Base-by-base conservation (phyloP, 2,888 invertebrate species). In the Xestia ashworthii region DNA sequence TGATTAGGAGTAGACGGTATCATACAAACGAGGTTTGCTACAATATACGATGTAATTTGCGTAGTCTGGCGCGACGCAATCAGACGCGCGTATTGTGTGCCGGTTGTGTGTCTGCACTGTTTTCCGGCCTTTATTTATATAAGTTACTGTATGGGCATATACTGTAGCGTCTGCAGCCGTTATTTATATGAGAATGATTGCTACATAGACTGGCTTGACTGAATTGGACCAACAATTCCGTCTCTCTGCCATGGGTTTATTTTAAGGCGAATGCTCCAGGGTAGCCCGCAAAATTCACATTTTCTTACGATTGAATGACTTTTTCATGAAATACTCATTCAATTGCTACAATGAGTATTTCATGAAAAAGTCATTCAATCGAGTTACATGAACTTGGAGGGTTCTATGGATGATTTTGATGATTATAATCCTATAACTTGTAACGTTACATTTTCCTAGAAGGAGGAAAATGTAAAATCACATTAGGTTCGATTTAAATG, bases 41-140 rank as follows among this genome's bases (percentile, higher is more conserved):
- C 88, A 90, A 92, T 89, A 88, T 88, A 91, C 87, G 89, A 89
- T 88, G 91, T 93, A 93, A 94, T 95, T 94, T 94, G 88, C 91
- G 90, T 89, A 92, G 88, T 88, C 88, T 85, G 95, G 91, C 95
- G 94, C 94, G 95, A 86, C 95, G 95, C 95, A 96, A 96, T 96
- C 96, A 95, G 92, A 72, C 87, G 83, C 84, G 85, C 79, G 88
- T 92, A 94, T 94, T 95, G 93, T 95, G 88, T 74, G 74, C 78
- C 74, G 62, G 72, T 66, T 74, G 81, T 72, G 79, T 79, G 74
- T 85, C 81, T 83, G 78, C 77, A 76, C 67, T 80, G 79, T 87
- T 82, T 78, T 72, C 81, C 60, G 46, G 60, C 70, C 65, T 79
- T 71, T 86, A 76, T 80, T 85, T 85, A 83, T 68, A 58, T 74